A percentile compares a stretch with the other conserved stretches of the same genome.
phyloP scores from a whole-genome alignment of 2,888 invertebrate genomes.

The Leuctra nigra region DNA sequence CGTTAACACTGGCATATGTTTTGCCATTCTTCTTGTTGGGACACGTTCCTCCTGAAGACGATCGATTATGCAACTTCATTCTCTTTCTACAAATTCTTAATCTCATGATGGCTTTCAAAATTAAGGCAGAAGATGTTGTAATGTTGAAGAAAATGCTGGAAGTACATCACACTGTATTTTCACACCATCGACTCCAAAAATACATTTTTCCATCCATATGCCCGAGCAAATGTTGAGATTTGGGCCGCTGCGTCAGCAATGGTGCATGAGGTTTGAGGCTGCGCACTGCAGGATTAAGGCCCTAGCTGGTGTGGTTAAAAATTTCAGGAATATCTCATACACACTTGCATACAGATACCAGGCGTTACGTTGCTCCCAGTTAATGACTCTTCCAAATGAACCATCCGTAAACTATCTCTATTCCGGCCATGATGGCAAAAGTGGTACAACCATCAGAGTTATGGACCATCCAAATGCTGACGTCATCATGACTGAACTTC shows the following conservation, averaged over 20 bases:
- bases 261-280: slow-evolving; percentile 31
- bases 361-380: slow-evolving; percentile 24
- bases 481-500: not conserved
- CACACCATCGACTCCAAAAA: slow-evolving; percentile 30
- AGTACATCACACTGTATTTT: slow-evolving; percentile 25
- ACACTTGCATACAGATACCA: slow-evolving; percentile 28
- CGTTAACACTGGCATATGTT: slow-evolving; percentile 28
- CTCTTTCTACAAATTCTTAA: slow-evolving; percentile 30
- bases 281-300: slow-evolving; percentile 28
- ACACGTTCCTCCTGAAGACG: slow-evolving; percentile 23
- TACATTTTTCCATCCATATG: slow-evolving; percentile 29
- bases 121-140: slow-evolving; percentile 21
- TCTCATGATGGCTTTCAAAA: slow-evolving; percentile 30
- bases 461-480: not conserved
- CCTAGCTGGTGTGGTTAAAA: slow-evolving; percentile 26
- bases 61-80: slow-evolving; percentile 23
- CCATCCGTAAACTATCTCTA: slow-evolving; percentile 23
- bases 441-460: not conserved
- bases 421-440: slow-evolving; percentile 18
- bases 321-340: slow-evolving; percentile 30
- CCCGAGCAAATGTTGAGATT: slow-evolving; percentile 28
- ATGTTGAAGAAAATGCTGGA: slow-evolving; percentile 29
- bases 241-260: slow-evolving; percentile 29
- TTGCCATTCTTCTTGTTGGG: slow-evolving; percentile 30
- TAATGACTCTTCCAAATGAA: slow-evolving; percentile 2